Conservation (phyloP, 2,888 invertebrate genomes). For the Beris chalybata region DNA sequence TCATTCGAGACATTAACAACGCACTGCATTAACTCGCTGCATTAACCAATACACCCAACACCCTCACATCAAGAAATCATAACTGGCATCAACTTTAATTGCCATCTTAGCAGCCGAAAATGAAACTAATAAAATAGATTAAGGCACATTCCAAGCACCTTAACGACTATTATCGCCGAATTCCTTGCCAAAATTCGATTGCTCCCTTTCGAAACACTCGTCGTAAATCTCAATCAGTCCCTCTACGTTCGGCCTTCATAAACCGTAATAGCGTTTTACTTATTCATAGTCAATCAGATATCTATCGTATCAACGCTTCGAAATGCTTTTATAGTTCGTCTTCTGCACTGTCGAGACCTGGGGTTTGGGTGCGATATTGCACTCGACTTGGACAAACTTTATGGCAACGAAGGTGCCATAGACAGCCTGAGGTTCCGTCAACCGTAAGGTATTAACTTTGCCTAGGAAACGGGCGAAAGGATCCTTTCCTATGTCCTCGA, state of each 20-base stretch:
- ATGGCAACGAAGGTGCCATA: conserved; percentile 7
- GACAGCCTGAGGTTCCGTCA: conserved; percentile 1
- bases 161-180: conserved; percentile 29
- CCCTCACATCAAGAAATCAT: neutral
- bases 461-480: neutral
- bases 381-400: conserved; percentile 13
- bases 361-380: conserved; percentile 8
- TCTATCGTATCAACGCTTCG: conserved; percentile 35
- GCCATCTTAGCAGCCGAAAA: conserved; percentile 17
- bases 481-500: conserved; percentile 10
- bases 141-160: conserved; percentile 30
- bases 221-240: conserved; percentile 37
- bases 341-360: conserved; percentile 1
- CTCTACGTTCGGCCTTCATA: conserved; percentile 31
- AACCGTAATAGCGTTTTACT: conserved; percentile 38
- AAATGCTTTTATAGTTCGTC: conserved; percentile 10
- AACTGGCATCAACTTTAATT: conserved; percentile 18
- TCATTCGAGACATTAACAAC: too few relatives aligned
- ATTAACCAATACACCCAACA: too few relatives aligned
- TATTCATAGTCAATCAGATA: conserved; percentile 40
- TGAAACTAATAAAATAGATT: conserved; percentile 33
- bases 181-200: conserved; percentile 26
- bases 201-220: conserved; percentile 19
- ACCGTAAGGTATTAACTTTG: conserved; percentile 11
- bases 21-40: too few relatives aligned